Base-by-base conservation (phyloP, 2,888 invertebrate species). In the Atethmia centrago region DNA sequence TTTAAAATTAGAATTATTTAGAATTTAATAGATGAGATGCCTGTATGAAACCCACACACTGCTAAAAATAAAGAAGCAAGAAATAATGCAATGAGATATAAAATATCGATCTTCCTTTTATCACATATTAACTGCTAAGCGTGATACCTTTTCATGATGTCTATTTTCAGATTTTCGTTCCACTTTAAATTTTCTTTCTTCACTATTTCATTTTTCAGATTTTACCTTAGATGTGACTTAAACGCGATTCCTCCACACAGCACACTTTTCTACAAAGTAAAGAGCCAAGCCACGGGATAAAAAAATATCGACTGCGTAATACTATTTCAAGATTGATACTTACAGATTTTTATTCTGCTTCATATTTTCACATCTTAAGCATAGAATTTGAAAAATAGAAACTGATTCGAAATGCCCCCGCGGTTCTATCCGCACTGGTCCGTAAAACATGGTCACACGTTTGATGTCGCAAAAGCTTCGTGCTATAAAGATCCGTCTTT, bases 381-480 rank as follows among this genome's bases (percentile, higher is more conserved):
- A 40, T 9, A 40, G 40, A 40, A 40, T 40, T 45, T 31, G n/a
- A 51, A 82, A 72, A 79, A 77, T 36, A 79, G 25, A 59, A 67
- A 51, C 66, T 31, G 47, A 21, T 31, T 70, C 62, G 62, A 59
- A 62, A 58, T 55, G 31, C 31, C 31, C 62, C 10, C 28, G 25
- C 36, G 21, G 12, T 62, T 53, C 31, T 80, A 84, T 73, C 58
- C 56, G 58, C 62, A 66, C 28, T 55, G 70, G 7, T 59, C 40
- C 59, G 31, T 72, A 61, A 72, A 71, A 68, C 67, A 53, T 61
- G 59, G 67, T 42, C 66, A 56, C 66, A 70, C 75, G 65, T 80
- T 67, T 71, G 42, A 74, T 55, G 67, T 81, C 40, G 49, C 49
- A 68, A 68, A 67, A 81, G 64, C 84, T 73, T 65, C 42, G 49